phyloP scores from a whole-genome alignment of 2,888 invertebrate species.

The Acanthoscelides obtectus region DNA sequence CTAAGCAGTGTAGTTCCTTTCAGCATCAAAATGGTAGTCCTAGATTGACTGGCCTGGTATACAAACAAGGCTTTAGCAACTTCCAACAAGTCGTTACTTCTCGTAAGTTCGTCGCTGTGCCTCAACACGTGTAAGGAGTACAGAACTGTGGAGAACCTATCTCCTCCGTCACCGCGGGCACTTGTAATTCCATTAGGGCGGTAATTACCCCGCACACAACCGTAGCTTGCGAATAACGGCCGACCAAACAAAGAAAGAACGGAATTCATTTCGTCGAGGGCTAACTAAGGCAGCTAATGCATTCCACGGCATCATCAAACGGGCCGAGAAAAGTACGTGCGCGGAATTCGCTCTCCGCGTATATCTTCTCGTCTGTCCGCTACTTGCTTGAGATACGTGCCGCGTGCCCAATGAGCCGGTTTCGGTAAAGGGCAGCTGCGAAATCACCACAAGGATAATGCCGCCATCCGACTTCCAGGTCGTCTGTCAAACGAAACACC shows the following conservation, averaged over 20 bases:
- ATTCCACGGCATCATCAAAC: neutral
- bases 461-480: neutral
- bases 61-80: neutral
- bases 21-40: too few relatives aligned
- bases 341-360: neutral
- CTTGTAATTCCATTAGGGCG: neutral
- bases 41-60: too few relatives aligned
- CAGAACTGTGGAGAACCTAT: neutral
- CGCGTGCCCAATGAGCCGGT: neutral
- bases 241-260: neutral
- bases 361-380: neutral
- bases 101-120: neutral
- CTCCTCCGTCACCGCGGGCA: neutral
- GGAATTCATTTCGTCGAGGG: neutral
- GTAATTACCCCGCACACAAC: neutral
- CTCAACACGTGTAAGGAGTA: neutral
- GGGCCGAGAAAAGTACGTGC: neutral
- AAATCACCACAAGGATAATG: neutral
- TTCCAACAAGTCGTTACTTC: neutral
- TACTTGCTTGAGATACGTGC: neutral
- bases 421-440: neutral
- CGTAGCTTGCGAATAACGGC: neutral
- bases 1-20: too few relatives aligned
- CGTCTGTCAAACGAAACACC: too few relatives aligned
- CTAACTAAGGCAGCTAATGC: neutral